A percentile compares a stretch with the other conserved stretches of the same genome.
Evolutionary conservation across 1,140 invertebrate genomes (phyloP).

Genomic region (Acyrthosiphon pisum): DNA sequence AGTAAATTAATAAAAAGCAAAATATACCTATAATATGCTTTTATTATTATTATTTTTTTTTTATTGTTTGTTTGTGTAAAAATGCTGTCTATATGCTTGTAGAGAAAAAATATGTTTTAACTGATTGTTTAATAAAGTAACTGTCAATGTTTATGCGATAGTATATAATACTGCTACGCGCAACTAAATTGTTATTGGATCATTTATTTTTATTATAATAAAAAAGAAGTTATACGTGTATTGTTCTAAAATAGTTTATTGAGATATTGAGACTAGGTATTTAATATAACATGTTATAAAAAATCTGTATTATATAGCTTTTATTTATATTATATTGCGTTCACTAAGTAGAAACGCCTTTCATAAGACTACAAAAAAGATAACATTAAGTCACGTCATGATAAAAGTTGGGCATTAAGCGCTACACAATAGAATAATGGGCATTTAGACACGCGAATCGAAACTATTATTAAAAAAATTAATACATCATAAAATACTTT

Average conservation of each 20-base stretch:
- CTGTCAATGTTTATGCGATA: not conserved
- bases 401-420: not conserved
- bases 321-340: not conserved
- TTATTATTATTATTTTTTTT: no score
- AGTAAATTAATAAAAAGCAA: not conserved
- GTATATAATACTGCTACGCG: not conserved
- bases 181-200: not conserved
- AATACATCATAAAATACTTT: not conserved
- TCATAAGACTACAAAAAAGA: not conserved
- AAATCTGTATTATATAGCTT: not conserved
- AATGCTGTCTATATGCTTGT: not conserved
- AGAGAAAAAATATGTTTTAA: not conserved
- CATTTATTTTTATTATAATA: not conserved
- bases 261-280: not conserved
- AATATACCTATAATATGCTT: not conserved
- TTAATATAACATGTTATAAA: not conserved
- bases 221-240: not conserved
- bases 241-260: not conserved
- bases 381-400: slow-evolving; percentile 24
- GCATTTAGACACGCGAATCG: not conserved
- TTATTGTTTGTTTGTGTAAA: no score
- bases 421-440: not conserved
- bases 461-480: not conserved
- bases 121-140: not conserved
- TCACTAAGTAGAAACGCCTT: slow-evolving; percentile 20